Base-by-base conservation (phyloP, 2,113 vertebrate species). In the Gnathonemus echidnorhynchus region DNA sequence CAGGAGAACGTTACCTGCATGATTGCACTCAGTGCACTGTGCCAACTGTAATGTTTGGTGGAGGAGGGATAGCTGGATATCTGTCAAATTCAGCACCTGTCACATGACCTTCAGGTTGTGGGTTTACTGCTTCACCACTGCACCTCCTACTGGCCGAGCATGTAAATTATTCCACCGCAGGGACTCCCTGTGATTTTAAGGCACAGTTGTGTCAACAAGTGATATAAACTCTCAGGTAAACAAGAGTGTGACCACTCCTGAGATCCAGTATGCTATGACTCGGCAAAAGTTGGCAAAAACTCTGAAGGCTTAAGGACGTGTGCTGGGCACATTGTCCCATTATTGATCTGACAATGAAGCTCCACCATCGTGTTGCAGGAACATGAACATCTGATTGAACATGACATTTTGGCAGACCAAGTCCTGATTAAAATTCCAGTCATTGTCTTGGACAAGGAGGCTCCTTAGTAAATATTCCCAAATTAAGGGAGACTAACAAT, bases 401-500 rank as follows among this genome's bases (percentile, higher is more conserved):
- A 91, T 70, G 93, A 89, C 91, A 92, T 11, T 89, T 88, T 92
- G 92, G 92, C 92, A 77, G 46, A 88, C 86, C 77, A 86, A 62
- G 46, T 21, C 50, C 89, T 92, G 88, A 92, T 93, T 92, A 91
- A 92, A 85, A 92, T 92, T 91, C 91, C 85, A 83, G 21, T 66
- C 89, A 89, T 92, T 88, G 87, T 90, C 58, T 77, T 10, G 5
- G 27, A 53, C 53, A 24, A 0, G 58, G 77, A 62, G 31, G 3
- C 9, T 84, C 87, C 31, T 19, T 70, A 53, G 90, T 90, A 86
- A 90, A 91, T 62, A 19, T 13, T 35, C 49, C n/a, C 9, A 58
- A 89, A 52, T 27, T 19, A 39, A 56, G 7, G 77, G 45, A 84
- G 50, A 86, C 49, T 62, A 50, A 50, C 42, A 58, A 50, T 88